Conservation (phyloP, 1,140 invertebrate genomes). For the Lepidotrigona ventralis region DNA sequence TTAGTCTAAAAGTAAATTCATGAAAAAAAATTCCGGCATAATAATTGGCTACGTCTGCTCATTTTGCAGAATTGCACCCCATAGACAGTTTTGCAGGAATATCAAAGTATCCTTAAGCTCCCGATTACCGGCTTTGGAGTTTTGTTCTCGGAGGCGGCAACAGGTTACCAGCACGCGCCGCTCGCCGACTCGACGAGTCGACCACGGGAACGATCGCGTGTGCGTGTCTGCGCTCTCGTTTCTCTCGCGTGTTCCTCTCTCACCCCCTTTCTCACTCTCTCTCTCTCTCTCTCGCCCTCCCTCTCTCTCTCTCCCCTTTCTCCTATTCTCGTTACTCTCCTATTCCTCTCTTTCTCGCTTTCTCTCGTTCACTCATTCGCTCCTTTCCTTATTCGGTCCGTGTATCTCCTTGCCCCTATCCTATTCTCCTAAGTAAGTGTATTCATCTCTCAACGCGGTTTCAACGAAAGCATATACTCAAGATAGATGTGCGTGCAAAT, state of each 20-base stretch:
- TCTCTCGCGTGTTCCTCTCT: constrained; percentile 56
- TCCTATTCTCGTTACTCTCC: neutral
- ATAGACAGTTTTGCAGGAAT: constrained; percentile 46
- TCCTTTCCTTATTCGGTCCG: neutral
- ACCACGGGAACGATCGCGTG: constrained; percentile 56
- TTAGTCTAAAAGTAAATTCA: neutral
- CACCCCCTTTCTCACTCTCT: constrained; percentile 7
- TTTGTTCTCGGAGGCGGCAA: constrained; percentile 65
- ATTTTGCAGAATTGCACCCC: constrained; percentile 18
- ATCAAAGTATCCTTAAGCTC: constrained; percentile 63
- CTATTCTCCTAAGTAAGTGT: neutral
- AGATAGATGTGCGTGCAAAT: constrained; percentile 40
- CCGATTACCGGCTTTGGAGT: constrained; percentile 65
- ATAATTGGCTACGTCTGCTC: constrained; percentile 9
- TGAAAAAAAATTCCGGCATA: neutral
- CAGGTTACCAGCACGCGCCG: constrained; percentile 65
- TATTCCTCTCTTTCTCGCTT: neutral
- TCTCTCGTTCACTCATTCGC: constrained; percentile 15
- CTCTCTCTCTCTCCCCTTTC: neutral
- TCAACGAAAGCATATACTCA: neutral
- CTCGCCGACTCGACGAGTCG: constrained; percentile 55
- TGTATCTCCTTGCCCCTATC: neutral
- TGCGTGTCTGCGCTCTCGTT: constrained; percentile 60
- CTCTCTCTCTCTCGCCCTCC: constrained; percentile 12
- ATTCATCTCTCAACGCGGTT: neutral